These are phyloP conservation scores for Cephus nigrinus DNA, from an alignment of 2,888 invertebrate genomes.

Conservation along the genomic window DNA sequence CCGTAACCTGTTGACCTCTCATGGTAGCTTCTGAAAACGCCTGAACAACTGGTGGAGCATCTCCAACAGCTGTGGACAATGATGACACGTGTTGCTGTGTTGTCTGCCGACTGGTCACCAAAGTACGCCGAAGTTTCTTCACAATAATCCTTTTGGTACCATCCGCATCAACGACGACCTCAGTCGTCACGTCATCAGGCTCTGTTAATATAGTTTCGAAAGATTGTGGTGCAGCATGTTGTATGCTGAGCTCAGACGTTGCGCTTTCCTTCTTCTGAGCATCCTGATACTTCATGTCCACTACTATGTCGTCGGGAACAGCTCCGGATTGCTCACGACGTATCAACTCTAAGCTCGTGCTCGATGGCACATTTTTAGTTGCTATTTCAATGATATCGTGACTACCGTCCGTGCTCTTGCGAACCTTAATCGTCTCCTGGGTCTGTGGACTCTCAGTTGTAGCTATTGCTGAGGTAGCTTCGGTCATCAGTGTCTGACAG, in stretches of 20 bases:
- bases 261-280: conserved; percentile 68
- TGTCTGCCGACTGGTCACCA: conserved; percentile 73
- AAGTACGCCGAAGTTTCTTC: conserved; percentile 77
- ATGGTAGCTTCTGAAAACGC: conserved; percentile 77
- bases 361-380: conserved; percentile 52
- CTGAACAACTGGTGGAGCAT: conserved; percentile 72
- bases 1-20: conserved; percentile 74
- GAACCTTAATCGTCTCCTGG: conserved; percentile 58
- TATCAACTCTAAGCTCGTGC: conserved; percentile 28
- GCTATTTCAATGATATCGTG: conserved; percentile 65
- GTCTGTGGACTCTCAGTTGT: conserved; percentile 27
- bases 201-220: conserved; percentile 86
- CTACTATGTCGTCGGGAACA: conserved; percentile 72
- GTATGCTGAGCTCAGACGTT: conserved; percentile 77
- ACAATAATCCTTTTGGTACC: conserved; percentile 85
- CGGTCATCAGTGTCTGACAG: conserved; percentile 45
- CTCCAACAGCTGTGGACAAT: conserved; percentile 69
- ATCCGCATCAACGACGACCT: conserved; percentile 82
- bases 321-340: conserved; percentile 11
- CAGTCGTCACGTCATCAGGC: conserved; percentile 85
- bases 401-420: conserved; percentile 57
- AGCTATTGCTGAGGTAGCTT: conserved; percentile 25
- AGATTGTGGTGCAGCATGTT: conserved; percentile 78
- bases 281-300: conserved; percentile 79
- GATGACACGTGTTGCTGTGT: conserved; percentile 73